phyloP scores from a whole-genome alignment of 1,140 invertebrate species.

The Adoxophyes honmai region DNA sequence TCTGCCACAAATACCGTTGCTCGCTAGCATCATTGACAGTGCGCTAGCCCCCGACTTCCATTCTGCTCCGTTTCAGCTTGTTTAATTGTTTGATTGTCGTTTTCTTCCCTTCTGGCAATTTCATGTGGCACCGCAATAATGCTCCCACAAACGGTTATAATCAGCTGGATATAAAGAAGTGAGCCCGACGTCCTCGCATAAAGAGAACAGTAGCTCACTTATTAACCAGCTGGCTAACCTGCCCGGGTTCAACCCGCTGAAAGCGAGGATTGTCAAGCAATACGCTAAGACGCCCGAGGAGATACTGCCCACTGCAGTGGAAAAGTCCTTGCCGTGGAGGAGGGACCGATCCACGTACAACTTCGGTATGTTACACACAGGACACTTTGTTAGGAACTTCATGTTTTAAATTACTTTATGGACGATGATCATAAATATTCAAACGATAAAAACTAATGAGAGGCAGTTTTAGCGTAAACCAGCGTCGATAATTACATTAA shows the following conservation, averaged over 20 bases:
- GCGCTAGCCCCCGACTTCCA: conserved; percentile 1
- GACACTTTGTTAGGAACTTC: background rate
- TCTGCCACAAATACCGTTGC: conserved; percentile 7
- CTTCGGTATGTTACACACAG: conserved; percentile 62
- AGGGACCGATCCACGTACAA: conserved; percentile 81
- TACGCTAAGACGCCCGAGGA: conserved; percentile 79
- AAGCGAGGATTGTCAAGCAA: conserved; percentile 81
- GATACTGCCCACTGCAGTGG: conserved; percentile 82
- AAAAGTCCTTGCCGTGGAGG: conserved; percentile 86
- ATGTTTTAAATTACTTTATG: background rate
- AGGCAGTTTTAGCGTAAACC: no score
- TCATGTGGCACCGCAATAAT: conserved; percentile 65
- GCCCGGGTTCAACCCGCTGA: conserved; percentile 80
- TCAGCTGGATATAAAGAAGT: conserved; percentile 74
- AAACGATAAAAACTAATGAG: conserved; percentile 24
- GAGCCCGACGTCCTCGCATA: conserved; percentile 76
- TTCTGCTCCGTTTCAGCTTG: conserved; percentile 46
- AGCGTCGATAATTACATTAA: no score
- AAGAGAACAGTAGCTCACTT: conserved; percentile 81
- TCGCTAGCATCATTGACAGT: conserved; percentile 11
- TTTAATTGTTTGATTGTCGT: conserved; percentile 69
- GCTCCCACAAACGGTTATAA: conserved; percentile 59
- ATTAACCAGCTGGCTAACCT: conserved; percentile 82
- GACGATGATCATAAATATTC: conserved; percentile 22
- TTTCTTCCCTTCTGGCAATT: conserved; percentile 74